Evolutionary conservation across 2,888 invertebrate genomes (phyloP), one percentile per base, ranked within the genome.

Genomic region (Helleia helle): DNA sequence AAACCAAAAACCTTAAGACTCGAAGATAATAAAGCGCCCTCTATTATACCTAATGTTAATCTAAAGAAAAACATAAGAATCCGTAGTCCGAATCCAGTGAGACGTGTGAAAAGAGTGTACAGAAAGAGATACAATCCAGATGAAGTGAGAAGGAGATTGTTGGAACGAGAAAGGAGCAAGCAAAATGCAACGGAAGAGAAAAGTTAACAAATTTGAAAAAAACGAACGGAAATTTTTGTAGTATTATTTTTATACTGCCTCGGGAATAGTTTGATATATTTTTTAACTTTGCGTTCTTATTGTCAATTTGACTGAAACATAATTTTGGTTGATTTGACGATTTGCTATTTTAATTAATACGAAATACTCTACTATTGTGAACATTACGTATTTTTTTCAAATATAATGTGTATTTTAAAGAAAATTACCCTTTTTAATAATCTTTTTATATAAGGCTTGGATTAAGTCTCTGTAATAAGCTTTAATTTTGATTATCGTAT

Each of bases 61-160:
- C 64, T 65, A 2, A 72, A 69, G 42, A 84, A 80, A 55, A 62
- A 67, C 2, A 52, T 79, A 1, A 66, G 61, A 44, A 54, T 73
- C 1, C 71, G 81, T 47, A 80, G 79, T 48, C 56, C 55, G 1
- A 69, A 81, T 45, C 83, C 84, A 0, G 67, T 85, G 0, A 69
- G 79, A 55, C 70, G 81, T 55, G 83, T 80, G 0, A 65, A 79
- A 50, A 67, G 86, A 25, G 77, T 85, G 4, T 85, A 74, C 42
- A 76, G 62, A 48, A 80, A 80, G 51, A 77, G 71, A 49, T 86
- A 86, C 48, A 83, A 86, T 36, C 86, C 86, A n/a, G 81, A 73
- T 1, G 85, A 84, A 66, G 86, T 86, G 4, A 79, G 86, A 60
- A 72, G 71, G 57, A 62, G 85, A 54, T 65, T 86, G 58, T 55